Evolutionary conservation across 2,113 vertebrate species (phyloP).

Genomic region (Brachirus orientalis): DNA sequence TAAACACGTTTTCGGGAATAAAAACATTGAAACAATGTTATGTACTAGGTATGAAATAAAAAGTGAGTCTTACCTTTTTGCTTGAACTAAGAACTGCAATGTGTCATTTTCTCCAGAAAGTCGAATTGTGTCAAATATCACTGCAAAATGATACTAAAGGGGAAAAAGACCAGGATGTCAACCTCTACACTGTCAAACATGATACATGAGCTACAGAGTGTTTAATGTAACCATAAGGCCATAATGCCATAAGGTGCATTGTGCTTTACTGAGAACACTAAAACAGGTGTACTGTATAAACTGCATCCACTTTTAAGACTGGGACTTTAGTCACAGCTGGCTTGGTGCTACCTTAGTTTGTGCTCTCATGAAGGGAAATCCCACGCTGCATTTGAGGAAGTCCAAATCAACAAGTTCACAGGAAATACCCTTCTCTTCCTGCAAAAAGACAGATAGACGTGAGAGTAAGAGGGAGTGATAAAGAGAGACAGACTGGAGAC

Average conservation of each 20-base stretch:
- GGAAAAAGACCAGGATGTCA: conserved; percentile 17
- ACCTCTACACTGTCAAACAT: neutral
- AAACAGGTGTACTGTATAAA: too few species aligned
- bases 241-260: too few species aligned
- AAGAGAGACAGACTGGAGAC: conserved; percentile 70
- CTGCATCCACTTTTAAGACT: neutral
- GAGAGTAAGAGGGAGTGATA: conserved; percentile 43
- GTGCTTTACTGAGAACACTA: neutral
- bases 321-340: neutral
- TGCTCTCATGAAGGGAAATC: conserved; percentile 99
- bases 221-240: too few species aligned
- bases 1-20: neutral
- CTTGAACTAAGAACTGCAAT: conserved; percentile 89
- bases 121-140: conserved; percentile 95
- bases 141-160: conserved; percentile 90
- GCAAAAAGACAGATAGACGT: conserved; percentile 71
- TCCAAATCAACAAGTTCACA: conserved; percentile 93
- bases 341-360: conserved; percentile 88
- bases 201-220: neutral
- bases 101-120: conserved; percentile 91
- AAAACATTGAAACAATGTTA: neutral
- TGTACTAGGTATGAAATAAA: neutral
- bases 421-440: conserved; percentile 97
- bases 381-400: conserved; percentile 97
- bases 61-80: conserved; percentile 86